Percentiles rank a stretch among this genome's conserved stretches.
phyloP scores from a whole-genome alignment of 2,113 vertebrate genomes.

The Dasyornis broadbenti region DNA sequence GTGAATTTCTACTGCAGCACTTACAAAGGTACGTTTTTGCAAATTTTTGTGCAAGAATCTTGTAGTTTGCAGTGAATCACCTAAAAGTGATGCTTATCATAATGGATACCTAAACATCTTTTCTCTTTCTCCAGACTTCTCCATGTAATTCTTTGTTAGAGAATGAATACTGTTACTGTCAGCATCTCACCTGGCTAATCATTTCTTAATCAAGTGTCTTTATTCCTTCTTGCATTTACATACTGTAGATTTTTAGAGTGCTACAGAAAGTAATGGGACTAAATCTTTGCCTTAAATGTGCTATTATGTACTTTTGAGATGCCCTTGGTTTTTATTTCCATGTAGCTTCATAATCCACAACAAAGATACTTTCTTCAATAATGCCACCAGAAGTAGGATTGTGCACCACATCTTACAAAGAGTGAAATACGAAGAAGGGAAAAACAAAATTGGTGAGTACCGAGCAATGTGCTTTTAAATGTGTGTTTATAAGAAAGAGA shows the following conservation, averaged over 20 bases:
- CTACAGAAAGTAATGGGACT: background rate
- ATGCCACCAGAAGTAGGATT: slow-evolving; percentile 91
- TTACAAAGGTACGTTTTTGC: background rate
- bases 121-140: background rate
- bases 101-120: background rate
- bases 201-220: background rate
- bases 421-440: slow-evolving; percentile 93
- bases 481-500: background rate
- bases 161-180: background rate
- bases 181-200: background rate
- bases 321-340: slow-evolving; percentile 51
- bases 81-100: background rate
- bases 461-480: background rate
- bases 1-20: background rate
- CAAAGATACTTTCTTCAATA: slow-evolving; percentile 95
- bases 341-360: slow-evolving; percentile 94
- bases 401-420: slow-evolving; percentile 93
- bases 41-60: background rate
- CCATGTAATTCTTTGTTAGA: background rate
- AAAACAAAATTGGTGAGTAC: slow-evolving; percentile 91
- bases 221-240: background rate
- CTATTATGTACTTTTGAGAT: background rate
- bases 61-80: background rate
- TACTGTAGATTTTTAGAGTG: background rate
- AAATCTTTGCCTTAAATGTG: background rate